These are phyloP conservation scores for Pachycephala philippinensis DNA, from an alignment of 2,113 vertebrate species.

Conservation along the genomic window DNA sequence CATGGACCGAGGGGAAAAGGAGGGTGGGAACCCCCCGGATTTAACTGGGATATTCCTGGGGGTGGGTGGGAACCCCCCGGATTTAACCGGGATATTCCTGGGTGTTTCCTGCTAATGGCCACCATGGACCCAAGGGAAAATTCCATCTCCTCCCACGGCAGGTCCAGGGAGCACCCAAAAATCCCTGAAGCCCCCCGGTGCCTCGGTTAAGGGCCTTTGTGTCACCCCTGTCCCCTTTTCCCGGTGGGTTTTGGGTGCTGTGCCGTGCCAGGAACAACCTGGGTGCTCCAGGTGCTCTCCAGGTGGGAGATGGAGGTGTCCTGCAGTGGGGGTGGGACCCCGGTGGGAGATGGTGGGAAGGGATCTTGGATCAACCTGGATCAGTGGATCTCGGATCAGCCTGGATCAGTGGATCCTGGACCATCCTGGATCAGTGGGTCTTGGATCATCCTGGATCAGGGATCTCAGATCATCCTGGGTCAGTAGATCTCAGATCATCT, in stretches of 20 bases:
- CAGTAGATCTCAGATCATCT: accelerated
- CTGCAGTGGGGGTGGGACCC: accelerated
- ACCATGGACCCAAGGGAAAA: not conserved
- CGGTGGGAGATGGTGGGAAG: not conserved
- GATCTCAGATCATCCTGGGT: too few relatives aligned
- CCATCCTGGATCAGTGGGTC: accelerated
- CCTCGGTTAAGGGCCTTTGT: not conserved
- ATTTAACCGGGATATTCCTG: too few relatives aligned
- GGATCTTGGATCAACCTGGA: accelerated
- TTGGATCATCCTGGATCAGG: not conserved
- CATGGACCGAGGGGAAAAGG: too few relatives aligned
- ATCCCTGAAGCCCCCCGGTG: accelerated
- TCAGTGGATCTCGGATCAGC: accelerated
- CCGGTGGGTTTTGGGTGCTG: not conserved
- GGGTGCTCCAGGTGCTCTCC: not conserved
- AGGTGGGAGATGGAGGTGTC: not conserved
- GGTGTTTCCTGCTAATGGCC: not conserved
- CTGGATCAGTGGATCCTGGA: not conserved
- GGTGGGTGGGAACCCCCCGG: not conserved
- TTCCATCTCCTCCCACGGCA: not conserved
- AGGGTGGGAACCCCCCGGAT: not conserved
- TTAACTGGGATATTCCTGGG: too few relatives aligned
- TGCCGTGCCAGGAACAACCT: accelerated
- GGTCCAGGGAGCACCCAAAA: not conserved
- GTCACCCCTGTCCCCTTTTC: too few relatives aligned